phyloP scores from a whole-genome alignment of 2,888 invertebrate genomes.

The Gastracanthus pulcherrimus region DNA sequence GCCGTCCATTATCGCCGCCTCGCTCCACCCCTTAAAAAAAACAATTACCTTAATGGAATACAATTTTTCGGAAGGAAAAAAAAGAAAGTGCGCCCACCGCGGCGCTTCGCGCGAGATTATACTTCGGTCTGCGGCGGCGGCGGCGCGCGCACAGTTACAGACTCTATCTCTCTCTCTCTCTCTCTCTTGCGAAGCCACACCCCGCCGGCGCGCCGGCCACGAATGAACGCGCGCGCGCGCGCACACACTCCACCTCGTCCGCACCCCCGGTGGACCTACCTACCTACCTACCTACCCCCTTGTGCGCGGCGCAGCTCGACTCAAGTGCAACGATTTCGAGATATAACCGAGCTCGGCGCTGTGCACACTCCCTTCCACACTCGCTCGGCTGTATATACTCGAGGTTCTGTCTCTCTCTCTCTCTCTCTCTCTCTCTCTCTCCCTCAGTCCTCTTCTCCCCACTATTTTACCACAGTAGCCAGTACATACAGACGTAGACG shows the following conservation, averaged over 20 bases:
- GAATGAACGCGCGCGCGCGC: neutral
- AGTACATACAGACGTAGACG: neutral
- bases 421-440: neutral
- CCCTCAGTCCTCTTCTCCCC: too few relatives aligned
- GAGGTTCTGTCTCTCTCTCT: neutral
- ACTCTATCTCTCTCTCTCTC: too few relatives aligned
- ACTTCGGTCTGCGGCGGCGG: neutral
- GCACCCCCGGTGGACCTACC: neutral
- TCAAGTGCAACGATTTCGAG: constrained; percentile 8
- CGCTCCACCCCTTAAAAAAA: neutral
- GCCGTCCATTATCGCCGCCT: too few relatives aligned
- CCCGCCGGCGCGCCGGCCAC: neutral
- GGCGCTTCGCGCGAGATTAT: too few relatives aligned
- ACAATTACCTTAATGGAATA: constrained; percentile 41
- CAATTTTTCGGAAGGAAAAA: neutral
- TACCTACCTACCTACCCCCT: neutral
- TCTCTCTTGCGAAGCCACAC: neutral
- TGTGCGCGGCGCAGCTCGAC: neutral
- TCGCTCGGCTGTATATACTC: neutral
- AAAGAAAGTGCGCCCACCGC: too few relatives aligned
- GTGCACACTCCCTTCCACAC: neutral
- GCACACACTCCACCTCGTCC: neutral
- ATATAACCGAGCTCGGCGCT: too few relatives aligned
- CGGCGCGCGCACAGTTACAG: neutral
- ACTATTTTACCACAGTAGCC: too few relatives aligned